A percentile compares a stretch with the other conserved stretches of the same genome.
Conservation (phyloP, 64 coral and sea anemone genomes). For the Pachyseris speciosa region DNA sequence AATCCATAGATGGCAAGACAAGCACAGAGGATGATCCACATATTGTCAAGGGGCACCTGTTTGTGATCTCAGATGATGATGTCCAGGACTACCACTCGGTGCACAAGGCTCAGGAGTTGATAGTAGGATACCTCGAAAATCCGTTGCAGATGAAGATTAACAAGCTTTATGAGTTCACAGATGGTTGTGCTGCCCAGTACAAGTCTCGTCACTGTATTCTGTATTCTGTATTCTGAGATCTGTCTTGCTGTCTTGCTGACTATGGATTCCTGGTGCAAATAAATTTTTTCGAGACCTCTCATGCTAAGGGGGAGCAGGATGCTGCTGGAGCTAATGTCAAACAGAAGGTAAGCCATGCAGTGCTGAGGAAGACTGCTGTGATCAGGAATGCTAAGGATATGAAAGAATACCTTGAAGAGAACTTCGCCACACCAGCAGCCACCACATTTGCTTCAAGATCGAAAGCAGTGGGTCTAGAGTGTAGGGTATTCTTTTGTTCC, state of each 20-base stretch:
- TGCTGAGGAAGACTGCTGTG: constrained; percentile 10
- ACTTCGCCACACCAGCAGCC: constrained; percentile 47
- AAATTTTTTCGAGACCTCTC: constrained; percentile 54
- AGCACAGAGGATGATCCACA: constrained; percentile 51
- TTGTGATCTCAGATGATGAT: constrained; percentile 50
- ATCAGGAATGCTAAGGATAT: constrained; percentile 57
- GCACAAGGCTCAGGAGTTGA: constrained; percentile 19
- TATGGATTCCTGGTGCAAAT: constrained; percentile 43
- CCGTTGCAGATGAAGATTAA: constrained; percentile 9
- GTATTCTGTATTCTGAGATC: no score
- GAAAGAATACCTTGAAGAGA: constrained; percentile 37
- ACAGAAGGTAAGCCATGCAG: constrained; percentile 51
- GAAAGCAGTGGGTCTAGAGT: constrained; percentile 26
- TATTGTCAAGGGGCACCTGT: constrained; percentile 49
- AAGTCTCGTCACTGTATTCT: constrained; percentile 61
- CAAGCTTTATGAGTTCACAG: constrained; percentile 63
- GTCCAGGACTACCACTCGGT: constrained; percentile 39
- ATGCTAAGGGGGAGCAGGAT: constrained; percentile 69
- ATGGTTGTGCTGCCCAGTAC: constrained; percentile 68
- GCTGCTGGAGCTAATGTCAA: constrained; percentile 34
- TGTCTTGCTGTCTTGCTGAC: constrained; percentile 62
- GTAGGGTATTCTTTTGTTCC: constrained; percentile 55
- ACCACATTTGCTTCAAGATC: constrained; percentile 11
- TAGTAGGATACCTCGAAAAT: constrained; percentile 2
- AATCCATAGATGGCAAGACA: constrained; percentile 31